Base-by-base conservation (phyloP, 1,140 invertebrate species). In the Leptoteleia sp. region DNA sequence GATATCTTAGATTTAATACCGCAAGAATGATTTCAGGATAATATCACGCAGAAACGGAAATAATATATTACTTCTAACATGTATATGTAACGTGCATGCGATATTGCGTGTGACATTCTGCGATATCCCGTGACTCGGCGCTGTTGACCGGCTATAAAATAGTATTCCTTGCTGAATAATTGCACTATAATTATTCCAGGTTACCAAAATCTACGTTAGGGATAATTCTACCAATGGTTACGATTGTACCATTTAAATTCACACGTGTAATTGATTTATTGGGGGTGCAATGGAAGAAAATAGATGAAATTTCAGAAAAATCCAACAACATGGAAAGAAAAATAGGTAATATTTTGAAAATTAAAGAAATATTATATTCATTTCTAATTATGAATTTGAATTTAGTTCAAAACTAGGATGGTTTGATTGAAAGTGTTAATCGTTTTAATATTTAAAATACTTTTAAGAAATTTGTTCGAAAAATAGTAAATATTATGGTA, bases 91-190 rank as follows among this genome's bases (percentile, higher is more conserved):
- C 27, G 31, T 48, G 22, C 62, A 75, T 67, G 62, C 62, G 25
- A 75, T 65, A 75, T 75, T 75, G 70, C 70, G 70, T 75, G 70
- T 65, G 70, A 75, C 70, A 75, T 48, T 59, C 40, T 75, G 35
- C 50, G 33, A 64, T 73, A 73, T 73, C 48, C 48, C 68, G 57
- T 55, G 57, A 64, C 48, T 45, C 6, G 31, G 4, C 8, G 12
- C 11, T 15, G 40, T 48, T 52, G 47, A 72, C 55, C 19, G 17
- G 19, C 29, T 62, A 62, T 55, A 54, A 62, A 62, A 13, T 45
- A 55, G 13, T 29, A 33, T 57, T 61, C 37, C 17, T 25, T 61
- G 25, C 7, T 43, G 35, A 61, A 61, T 71, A 71, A 71, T 71
- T 71, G 19, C 47, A 48, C 54, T 40, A n/a, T 25, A 70, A 70